These are phyloP conservation scores for Semaprochilodus insignis DNA, from an alignment of 2,797 vertebrate genomes.

Conservation along the genomic window DNA sequence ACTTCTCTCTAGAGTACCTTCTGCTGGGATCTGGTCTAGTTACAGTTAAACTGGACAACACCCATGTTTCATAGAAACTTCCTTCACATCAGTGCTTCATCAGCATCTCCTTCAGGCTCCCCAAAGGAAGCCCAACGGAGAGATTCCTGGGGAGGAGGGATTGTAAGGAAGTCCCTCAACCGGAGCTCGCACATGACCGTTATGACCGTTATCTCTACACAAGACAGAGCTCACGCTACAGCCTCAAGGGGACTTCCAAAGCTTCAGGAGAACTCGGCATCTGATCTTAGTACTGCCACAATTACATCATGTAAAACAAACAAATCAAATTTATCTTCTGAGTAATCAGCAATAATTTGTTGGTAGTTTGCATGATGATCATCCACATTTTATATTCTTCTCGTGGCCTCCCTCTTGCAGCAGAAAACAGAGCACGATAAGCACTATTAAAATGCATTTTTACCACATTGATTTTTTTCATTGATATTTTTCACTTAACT, in stretches of 20 bases:
- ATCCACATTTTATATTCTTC: neutral
- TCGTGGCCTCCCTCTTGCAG: too few species aligned
- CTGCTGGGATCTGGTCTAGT: conserved; percentile 32
- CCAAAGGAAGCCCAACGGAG: neutral
- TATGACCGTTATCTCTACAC: neutral
- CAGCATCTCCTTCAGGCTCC: neutral
- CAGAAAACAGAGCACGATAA: neutral
- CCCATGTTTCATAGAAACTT: conserved; percentile 30
- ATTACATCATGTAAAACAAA: neutral
- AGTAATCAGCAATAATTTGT: neutral
- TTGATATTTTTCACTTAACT: too few species aligned
- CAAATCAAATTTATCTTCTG: neutral
- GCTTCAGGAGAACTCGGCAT: neutral
- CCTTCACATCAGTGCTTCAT: conserved; percentile 23
- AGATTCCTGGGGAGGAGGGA: neutral
- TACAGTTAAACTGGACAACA: conserved; percentile 40
- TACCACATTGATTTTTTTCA: too few species aligned
- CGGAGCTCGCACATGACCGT: neutral
- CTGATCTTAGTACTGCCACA: neutral
- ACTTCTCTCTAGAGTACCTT: conserved; percentile 26
- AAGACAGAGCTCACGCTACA: neutral
- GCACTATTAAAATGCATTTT: too few species aligned
- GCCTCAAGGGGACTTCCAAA: neutral
- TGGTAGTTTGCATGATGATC: neutral
- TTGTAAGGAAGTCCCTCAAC: neutral